phyloP scores from a whole-genome alignment of 2,113 vertebrate genomes.

The Antigone vipio region DNA sequence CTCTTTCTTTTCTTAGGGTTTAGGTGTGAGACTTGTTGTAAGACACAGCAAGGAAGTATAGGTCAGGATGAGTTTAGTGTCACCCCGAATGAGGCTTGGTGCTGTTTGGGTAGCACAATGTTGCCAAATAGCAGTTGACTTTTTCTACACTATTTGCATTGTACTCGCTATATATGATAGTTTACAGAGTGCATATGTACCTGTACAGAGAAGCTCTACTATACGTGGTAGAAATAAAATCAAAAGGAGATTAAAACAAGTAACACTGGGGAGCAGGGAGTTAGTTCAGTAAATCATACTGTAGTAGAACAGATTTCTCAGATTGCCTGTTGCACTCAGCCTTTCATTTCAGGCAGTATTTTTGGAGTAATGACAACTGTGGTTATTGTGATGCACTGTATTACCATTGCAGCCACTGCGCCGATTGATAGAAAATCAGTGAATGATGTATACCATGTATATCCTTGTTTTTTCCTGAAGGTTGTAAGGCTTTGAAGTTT shows the following conservation, averaged over 20 bases:
- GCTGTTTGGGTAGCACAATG: background rate
- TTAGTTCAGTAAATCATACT: background rate
- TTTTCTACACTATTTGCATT: background rate
- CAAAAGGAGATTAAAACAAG: background rate
- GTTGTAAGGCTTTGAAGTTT: background rate
- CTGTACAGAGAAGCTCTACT: background rate
- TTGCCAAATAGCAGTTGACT: background rate
- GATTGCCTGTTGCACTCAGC: background rate
- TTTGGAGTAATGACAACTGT: background rate
- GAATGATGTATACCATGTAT: background rate
- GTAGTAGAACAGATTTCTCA: background rate
- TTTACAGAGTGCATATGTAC: background rate
- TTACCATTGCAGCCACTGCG: background rate
- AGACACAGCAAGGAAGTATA: background rate
- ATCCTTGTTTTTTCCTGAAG: background rate
- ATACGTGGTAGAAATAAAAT: background rate
- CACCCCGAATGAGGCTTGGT: background rate
- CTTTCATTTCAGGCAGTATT: background rate
- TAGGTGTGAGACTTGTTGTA: background rate
- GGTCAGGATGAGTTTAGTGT: background rate
- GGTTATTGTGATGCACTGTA: background rate
- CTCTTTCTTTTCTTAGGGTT: background rate
- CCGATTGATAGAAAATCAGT: background rate
- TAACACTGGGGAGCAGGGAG: background rate
- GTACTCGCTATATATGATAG: background rate